phyloP scores from a whole-genome alignment of 1,140 invertebrate species.

The Triops longicaudatus region DNA sequence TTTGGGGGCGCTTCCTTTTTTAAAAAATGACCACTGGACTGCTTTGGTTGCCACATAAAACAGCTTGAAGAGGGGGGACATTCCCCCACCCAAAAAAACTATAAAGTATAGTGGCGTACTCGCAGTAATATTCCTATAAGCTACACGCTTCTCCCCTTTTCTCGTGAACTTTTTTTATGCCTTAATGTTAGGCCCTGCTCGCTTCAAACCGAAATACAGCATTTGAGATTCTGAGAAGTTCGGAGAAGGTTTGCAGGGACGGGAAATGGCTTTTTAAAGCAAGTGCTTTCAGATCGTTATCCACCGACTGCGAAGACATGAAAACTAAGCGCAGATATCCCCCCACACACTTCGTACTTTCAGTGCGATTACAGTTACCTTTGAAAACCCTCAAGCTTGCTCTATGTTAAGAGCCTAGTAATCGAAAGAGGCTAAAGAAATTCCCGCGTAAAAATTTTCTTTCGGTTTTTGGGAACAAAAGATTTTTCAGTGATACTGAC shows the following conservation, averaged over 20 bases:
- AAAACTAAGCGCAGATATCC: background rate
- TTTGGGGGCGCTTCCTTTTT: background rate
- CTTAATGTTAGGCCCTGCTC: background rate
- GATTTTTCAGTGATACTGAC: no score
- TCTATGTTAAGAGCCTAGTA: no score
- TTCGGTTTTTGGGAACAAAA: no score
- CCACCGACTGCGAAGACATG: background rate
- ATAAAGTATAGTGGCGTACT: slow-evolving; percentile 15
- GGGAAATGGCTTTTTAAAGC: slow-evolving; percentile 12
- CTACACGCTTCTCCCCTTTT: background rate
- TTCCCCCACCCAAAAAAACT: background rate
- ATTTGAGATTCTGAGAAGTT: background rate
- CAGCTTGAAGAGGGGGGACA: background rate
- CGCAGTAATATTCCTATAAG: background rate
- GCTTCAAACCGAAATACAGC: background rate
- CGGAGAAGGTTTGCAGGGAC: background rate
- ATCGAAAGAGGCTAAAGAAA: no score
- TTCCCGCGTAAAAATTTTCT: no score
- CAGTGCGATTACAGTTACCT: background rate
- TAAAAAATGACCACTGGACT: slow-evolving; percentile 12
- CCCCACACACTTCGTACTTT: background rate
- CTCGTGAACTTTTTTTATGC: background rate
- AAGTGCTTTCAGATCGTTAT: slow-evolving; percentile 13
- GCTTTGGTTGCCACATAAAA: background rate
- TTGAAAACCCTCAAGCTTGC: background rate